Percentiles rank a stretch among this genome's conserved stretches.
These are phyloP conservation scores for Hucho hucho DNA, from an alignment of 2,113 vertebrate species.

Conservation along the genomic window DNA sequence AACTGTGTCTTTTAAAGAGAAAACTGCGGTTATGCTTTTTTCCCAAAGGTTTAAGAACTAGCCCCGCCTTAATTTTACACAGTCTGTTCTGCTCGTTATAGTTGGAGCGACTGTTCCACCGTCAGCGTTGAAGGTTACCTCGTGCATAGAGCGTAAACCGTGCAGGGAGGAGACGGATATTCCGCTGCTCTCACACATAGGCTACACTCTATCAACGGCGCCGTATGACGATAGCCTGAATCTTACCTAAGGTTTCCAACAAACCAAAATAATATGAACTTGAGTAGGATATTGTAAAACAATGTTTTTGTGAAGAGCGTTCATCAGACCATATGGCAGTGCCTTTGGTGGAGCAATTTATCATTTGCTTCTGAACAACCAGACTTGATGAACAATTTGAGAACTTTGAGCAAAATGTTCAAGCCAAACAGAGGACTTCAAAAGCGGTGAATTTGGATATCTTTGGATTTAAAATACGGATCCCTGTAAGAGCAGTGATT, in stretches of 20 bases:
- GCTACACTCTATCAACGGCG: background rate
- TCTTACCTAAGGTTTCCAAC: background rate
- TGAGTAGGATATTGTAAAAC: background rate
- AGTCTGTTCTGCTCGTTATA: slow-evolving; percentile 40
- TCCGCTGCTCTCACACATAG: slow-evolving; percentile 11
- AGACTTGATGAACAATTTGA: slow-evolving; percentile 14
- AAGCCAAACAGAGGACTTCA: slow-evolving; percentile 42
- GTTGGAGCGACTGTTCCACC: slow-evolving; percentile 41
- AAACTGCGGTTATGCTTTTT: background rate
- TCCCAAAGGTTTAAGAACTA: slow-evolving; percentile 46
- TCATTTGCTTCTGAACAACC: background rate
- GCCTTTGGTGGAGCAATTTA: slow-evolving; percentile 1
- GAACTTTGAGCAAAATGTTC: slow-evolving; percentile 49
- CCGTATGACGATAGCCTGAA: slow-evolving; percentile 2
- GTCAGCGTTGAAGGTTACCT: slow-evolving; percentile 59
- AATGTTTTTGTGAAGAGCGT: slow-evolving; percentile 2
- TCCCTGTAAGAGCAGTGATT: slow-evolving; percentile 50
- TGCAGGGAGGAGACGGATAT: slow-evolving; percentile 31
- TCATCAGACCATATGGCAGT: background rate
- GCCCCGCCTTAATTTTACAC: slow-evolving; percentile 64
- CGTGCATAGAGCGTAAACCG: slow-evolving; percentile 64
- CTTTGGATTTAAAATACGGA: slow-evolving; percentile 62
- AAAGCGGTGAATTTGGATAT: slow-evolving; percentile 48
- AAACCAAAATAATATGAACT: background rate
- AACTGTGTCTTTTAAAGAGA: too few relatives aligned